Evolutionary conservation across 2,113 vertebrate species (phyloP).

Genomic region (Sigmodon hispidus): DNA sequence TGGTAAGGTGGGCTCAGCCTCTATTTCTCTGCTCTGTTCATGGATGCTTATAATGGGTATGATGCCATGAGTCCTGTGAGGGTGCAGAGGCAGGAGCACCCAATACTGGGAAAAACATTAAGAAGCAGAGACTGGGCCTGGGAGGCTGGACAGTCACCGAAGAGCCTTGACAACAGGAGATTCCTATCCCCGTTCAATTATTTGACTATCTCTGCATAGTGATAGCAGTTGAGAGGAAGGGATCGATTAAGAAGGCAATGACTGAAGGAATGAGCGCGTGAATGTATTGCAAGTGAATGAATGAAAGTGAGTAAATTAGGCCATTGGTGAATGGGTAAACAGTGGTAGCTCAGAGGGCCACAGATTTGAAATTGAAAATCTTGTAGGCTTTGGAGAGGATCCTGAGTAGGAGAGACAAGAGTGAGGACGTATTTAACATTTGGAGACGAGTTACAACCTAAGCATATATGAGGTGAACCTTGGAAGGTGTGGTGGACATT

Average conservation of each 20-base stretch:
- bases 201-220: rapidly evolving
- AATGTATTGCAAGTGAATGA: not conserved
- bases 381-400: not conserved
- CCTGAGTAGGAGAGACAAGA: not conserved
- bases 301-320: not conserved
- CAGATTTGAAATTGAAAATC: not conserved
- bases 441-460: not conserved
- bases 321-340: not conserved
- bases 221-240: not conserved
- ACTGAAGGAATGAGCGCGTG: not conserved
- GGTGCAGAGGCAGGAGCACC: not conserved
- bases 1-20: not conserved
- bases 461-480: not conserved
- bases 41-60: not conserved
- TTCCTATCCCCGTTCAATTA: not conserved
- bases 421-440: not conserved
- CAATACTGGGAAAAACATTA: not conserved
- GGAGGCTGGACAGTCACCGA: not conserved
- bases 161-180: not conserved
- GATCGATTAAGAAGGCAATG: not conserved
- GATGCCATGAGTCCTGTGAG: not conserved
- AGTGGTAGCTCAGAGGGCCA: not conserved
- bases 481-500: not conserved
- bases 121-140: not conserved
- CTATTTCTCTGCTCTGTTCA: not conserved